Conservation (phyloP, 2,888 invertebrate genomes). For the Frankliniella fusca region DNA sequence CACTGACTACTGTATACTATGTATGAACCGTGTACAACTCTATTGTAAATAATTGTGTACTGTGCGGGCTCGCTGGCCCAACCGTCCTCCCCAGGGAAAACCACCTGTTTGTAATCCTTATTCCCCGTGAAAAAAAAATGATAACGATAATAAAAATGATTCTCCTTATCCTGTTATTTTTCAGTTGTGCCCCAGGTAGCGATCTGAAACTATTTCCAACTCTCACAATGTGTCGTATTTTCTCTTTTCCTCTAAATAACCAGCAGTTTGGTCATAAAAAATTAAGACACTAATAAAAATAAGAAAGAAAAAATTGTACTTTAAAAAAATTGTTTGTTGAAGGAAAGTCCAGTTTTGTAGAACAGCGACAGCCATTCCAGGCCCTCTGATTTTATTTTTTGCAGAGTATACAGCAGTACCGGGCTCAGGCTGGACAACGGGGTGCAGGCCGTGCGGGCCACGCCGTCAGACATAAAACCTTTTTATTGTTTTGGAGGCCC, state of each 20-base stretch:
- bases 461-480: neutral
- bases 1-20: neutral
- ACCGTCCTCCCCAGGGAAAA: neutral
- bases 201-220: neutral
- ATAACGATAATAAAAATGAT: too few relatives aligned
- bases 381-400: too few relatives aligned
- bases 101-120: neutral
- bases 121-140: neutral
- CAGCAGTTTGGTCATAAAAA: too few relatives aligned
- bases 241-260: neutral
- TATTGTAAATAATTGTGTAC: neutral
- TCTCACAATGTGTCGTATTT: neutral
- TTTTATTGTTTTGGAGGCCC: constrained; percentile 9
- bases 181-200: neutral
- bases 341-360: too few relatives aligned
- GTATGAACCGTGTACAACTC: neutral
- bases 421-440: neutral
- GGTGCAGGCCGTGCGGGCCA: neutral
- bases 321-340: too few relatives aligned
- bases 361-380: too few relatives aligned
- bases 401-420: too few relatives aligned
- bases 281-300: too few relatives aligned
- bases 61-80: neutral
- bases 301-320: neutral
- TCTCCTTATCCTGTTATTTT: too few relatives aligned